These are phyloP conservation scores for Lithobius niger DNA, from an alignment of 1,140 invertebrate genomes.

Conservation along the genomic window DNA sequence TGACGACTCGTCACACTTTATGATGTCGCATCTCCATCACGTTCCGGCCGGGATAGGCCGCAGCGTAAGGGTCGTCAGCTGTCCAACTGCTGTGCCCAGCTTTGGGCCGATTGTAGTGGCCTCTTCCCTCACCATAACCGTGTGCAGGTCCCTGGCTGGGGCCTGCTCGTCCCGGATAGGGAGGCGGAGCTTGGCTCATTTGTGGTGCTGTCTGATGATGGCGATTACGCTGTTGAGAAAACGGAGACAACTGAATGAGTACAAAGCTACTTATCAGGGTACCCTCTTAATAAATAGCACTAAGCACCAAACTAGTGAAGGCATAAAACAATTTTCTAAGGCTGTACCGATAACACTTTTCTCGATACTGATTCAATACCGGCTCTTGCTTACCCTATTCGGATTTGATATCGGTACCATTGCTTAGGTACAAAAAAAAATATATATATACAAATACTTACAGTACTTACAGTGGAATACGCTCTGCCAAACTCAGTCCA, in stretches of 20 bases:
- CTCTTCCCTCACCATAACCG: slow-evolving; percentile 52
- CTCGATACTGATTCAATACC: too few species aligned
- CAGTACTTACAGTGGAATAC: too few species aligned
- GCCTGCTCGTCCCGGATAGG: slow-evolving; percentile 19
- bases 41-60: slow-evolving; percentile 44
- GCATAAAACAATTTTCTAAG: not conserved
- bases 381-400: too few species aligned
- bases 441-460: too few species aligned
- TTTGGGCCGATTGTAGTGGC: slow-evolving; percentile 43
- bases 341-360: too few species aligned
- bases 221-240: not conserved
- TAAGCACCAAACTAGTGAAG: not conserved
- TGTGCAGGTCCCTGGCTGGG: slow-evolving; percentile 39
- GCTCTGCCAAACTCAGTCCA: too few species aligned
- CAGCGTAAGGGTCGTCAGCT: slow-evolving; percentile 46
- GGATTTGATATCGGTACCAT: too few species aligned
- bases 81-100: slow-evolving; percentile 31
- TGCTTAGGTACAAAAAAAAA: too few species aligned
- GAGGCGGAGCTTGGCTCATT: slow-evolving; percentile 23
- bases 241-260: not conserved
- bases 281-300: not conserved
- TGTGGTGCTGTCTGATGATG: slow-evolving; percentile 14
- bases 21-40: slow-evolving; percentile 40
- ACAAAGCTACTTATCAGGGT: not conserved
- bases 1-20: slow-evolving; percentile 35